Conservation (phyloP, 2,888 invertebrate genomes). For the Neuroscelio doddi region DNA sequence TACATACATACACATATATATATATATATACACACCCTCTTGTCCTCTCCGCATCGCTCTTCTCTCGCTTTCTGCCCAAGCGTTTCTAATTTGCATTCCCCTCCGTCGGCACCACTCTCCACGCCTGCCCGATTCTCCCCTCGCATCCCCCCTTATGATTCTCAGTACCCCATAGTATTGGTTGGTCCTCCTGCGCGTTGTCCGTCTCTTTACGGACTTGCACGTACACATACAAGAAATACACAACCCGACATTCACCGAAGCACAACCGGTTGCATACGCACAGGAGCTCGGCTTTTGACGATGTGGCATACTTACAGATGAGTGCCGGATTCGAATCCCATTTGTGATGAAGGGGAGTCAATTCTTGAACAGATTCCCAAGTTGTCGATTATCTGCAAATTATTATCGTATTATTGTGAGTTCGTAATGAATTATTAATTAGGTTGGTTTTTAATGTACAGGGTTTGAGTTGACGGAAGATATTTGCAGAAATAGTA, state of each 20-base stretch:
- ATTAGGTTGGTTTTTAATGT: no score
- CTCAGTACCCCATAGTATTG: slow-evolving; percentile 44
- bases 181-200: slow-evolving; percentile 53
- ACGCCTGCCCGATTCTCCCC: slow-evolving; percentile 47
- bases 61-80: slow-evolving; percentile 66
- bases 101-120: slow-evolving; percentile 64
- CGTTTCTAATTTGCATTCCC: slow-evolving; percentile 72
- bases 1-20: not conserved
- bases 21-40: slow-evolving; percentile 32
- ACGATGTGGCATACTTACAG: slow-evolving; percentile 26
- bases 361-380: no score
- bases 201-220: slow-evolving; percentile 64
- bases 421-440: no score
- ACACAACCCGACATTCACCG: slow-evolving; percentile 48
- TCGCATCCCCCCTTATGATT: slow-evolving; percentile 49
- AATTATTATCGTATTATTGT: no score
- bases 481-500: no score
- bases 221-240: slow-evolving; percentile 60
- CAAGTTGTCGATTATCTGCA: no score
- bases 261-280: slow-evolving; percentile 44
- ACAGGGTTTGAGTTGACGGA: no score
- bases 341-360: no score
- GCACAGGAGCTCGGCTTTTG: no score
- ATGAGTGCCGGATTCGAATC: no score
- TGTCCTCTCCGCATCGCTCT: slow-evolving; percentile 47